A percentile compares a stretch with the other conserved stretches of the same genome.
phyloP scores from a whole-genome alignment of 2,888 invertebrate genomes.

The Temnothorax unifasciatus region DNA sequence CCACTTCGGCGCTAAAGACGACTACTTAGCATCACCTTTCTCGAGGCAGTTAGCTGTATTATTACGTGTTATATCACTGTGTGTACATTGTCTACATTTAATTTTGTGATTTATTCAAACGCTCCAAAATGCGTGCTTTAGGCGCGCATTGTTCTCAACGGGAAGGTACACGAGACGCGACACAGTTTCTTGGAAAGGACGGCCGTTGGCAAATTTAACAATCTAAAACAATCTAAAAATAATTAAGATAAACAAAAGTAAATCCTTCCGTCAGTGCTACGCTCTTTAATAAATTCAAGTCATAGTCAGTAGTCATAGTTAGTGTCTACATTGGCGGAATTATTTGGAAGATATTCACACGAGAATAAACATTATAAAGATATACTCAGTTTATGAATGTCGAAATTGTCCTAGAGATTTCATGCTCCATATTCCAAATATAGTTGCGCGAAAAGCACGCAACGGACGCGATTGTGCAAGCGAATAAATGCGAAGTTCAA shows the following conservation, averaged over 20 bases:
- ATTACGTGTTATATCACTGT: conserved; percentile 19
- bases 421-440: conserved; percentile 31
- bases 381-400: conserved; percentile 29
- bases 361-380: not conserved
- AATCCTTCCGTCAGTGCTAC: not conserved
- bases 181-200: not conserved
- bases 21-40: not conserved
- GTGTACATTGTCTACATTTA: not conserved
- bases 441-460: not conserved
- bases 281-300: conserved; percentile 26
- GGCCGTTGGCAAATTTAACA: not conserved
- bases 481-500: conserved; percentile 19
- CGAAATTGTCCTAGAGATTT: conserved; percentile 43
- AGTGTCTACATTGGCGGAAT: conserved; percentile 7
- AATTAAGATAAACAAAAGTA: not conserved
- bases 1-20: not conserved
- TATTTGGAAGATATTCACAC: conserved; percentile 27
- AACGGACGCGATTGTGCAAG: conserved; percentile 7
- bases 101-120: conserved; percentile 13
- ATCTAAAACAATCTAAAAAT: not conserved
- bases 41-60: not conserved
- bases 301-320: conserved; percentile 2
- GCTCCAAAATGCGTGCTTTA: not conserved
- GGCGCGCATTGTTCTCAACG: not conserved
- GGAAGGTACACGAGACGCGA: not conserved